Percentiles rank a stretch among this genome's conserved stretches.
These are phyloP conservation scores for Eidolon dupreanum DNA, from an alignment of 2,797 vertebrate species.

Conservation along the genomic window DNA sequence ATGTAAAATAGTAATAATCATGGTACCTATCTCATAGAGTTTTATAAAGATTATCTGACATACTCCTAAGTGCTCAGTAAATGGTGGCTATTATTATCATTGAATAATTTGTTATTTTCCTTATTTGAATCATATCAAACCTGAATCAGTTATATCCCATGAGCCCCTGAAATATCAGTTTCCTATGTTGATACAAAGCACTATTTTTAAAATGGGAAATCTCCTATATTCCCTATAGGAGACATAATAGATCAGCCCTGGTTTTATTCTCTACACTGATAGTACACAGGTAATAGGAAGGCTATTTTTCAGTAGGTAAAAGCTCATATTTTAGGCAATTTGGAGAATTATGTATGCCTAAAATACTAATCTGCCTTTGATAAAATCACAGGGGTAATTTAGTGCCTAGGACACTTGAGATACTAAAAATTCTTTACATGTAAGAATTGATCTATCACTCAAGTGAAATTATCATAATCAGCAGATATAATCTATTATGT, in stretches of 20 bases:
- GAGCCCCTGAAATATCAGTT: constrained; percentile 25
- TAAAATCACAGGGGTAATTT: constrained; percentile 39
- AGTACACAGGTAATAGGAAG: neutral
- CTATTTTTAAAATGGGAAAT: constrained; percentile 51
- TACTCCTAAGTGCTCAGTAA: neutral
- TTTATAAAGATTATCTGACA: constrained; percentile 1
- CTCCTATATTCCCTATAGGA: neutral
- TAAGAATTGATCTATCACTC: neutral
- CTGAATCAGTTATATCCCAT: neutral
- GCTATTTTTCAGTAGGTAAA: constrained; percentile 40
- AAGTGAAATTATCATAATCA: constrained; percentile 38
- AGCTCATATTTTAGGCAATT: constrained; percentile 9
- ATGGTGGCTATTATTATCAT: neutral
- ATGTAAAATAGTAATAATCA: neutral
- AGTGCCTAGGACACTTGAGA: neutral
- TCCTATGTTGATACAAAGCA: constrained; percentile 31
- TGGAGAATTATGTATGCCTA: neutral
- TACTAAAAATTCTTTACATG: neutral
- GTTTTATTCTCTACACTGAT: constrained; percentile 18
- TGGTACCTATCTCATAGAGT: neutral
- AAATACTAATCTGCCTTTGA: constrained; percentile 22
- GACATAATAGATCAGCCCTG: neutral
- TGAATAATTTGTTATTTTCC: constrained; percentile 10
- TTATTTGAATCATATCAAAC: constrained; percentile 10
- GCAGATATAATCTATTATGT: constrained; percentile 3